Percentiles rank a stretch among this genome's conserved stretches.
Evolutionary conservation across 2,888 invertebrate genomes (phyloP).

Genomic region (Pseudococcus longispinus): DNA sequence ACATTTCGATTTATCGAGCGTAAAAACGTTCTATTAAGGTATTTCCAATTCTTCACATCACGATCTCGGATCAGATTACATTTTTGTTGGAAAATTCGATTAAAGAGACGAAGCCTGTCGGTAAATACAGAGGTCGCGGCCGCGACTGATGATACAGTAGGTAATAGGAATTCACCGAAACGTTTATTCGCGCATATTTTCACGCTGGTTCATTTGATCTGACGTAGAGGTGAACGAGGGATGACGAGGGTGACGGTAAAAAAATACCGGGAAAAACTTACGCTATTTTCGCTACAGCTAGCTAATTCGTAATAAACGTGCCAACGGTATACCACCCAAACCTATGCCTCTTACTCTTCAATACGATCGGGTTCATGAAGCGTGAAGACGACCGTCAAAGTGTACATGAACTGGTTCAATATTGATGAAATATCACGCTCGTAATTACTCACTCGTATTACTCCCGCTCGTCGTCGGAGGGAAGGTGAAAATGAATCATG

Average conservation of each 20-base stretch:
- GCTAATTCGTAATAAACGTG: too few relatives aligned
- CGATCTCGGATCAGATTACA: background rate
- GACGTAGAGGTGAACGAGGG: background rate
- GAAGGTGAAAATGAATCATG: background rate
- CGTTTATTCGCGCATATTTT: background rate
- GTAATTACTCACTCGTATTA: background rate
- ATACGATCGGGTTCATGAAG: background rate
- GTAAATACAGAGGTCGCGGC: background rate
- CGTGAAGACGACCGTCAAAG: constrained; percentile 8
- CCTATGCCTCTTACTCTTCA: background rate
- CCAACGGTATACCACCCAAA: background rate
- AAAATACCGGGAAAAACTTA: background rate
- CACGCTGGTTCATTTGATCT: background rate
- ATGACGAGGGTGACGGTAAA: background rate
- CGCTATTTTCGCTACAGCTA: background rate
- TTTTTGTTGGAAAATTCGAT: background rate
- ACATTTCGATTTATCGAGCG: background rate
- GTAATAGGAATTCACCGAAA: background rate
- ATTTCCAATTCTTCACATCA: background rate
- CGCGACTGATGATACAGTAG: background rate
- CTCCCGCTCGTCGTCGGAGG: background rate
- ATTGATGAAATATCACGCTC: background rate
- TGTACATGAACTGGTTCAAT: background rate
- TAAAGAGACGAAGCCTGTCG: background rate
- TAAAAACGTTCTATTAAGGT: background rate